phyloP scores from a whole-genome alignment of 2,888 invertebrate genomes.

The Hedychridium roseum region DNA sequence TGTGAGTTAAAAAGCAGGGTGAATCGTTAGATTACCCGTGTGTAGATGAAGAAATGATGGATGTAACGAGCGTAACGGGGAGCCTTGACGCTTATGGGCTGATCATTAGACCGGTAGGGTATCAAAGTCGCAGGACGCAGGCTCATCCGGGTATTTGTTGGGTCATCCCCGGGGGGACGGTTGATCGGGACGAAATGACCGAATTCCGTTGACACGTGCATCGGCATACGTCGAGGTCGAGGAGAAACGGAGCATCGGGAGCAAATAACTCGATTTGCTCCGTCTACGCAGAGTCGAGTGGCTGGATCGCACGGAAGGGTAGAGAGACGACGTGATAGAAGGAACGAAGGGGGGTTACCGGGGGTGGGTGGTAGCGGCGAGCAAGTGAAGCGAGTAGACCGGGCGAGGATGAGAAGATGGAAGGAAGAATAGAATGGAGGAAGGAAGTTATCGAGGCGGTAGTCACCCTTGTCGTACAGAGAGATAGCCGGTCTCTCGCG shows the following conservation, averaged over 20 bases:
- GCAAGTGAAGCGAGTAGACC: conserved; percentile 10
- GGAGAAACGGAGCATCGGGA: conserved; percentile 37
- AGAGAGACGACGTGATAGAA: conserved; percentile 3
- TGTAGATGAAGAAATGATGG: no score
- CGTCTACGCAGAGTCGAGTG: conserved; percentile 33
- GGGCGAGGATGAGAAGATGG: conserved; percentile 12
- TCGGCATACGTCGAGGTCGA: conserved; percentile 28
- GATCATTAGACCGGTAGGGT: conserved; percentile 35
- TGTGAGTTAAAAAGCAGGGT: no score
- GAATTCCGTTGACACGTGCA: conserved; percentile 45
- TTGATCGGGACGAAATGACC: conserved; percentile 31
- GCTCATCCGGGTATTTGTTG: conserved; percentile 37
- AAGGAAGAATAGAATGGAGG: conserved; percentile 27
- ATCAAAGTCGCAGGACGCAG: conserved; percentile 23
- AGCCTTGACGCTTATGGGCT: conserved; percentile 1
- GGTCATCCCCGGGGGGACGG: conserved; percentile 28
- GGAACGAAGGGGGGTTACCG: conserved; percentile 2
- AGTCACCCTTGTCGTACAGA: conserved; percentile 39
- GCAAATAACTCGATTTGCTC: conserved; percentile 41
- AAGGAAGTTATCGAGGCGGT: conserved; percentile 45
- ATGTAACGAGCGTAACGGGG: no score
- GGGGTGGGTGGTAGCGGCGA: conserved; percentile 7
- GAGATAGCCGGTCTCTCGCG: conserved; percentile 35
- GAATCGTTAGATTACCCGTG: no score
- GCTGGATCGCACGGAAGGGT: conserved; percentile 15